Conservation (phyloP, 2,797 vertebrate species). For the Spondyliosoma cantharus region DNA sequence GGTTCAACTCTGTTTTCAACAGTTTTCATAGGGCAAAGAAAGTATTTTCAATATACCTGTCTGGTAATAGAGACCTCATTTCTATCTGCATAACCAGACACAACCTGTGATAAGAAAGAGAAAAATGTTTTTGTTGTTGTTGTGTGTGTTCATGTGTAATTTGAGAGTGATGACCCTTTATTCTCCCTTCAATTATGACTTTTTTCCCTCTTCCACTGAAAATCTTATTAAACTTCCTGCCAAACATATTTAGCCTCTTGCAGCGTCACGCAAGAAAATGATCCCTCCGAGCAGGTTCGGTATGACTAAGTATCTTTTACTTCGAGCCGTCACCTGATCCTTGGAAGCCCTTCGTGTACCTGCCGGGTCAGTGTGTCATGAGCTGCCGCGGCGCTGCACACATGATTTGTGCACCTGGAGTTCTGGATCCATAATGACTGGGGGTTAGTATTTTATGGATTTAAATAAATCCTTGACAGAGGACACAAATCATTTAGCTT, state of each 20-base stretch:
- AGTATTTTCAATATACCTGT: conserved; percentile 16
- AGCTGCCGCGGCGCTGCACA: conserved; percentile 17
- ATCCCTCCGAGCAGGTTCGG: conserved; percentile 45
- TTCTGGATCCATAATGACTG: conserved; percentile 33
- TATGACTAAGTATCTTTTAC: conserved; percentile 50
- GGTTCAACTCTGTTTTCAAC: neutral
- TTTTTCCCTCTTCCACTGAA: conserved; percentile 35
- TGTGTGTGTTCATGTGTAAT: conserved; percentile 32
- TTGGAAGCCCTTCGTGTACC: conserved; percentile 56
- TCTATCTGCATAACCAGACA: conserved; percentile 37
- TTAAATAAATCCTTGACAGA: conserved; percentile 59
- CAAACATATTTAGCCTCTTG: conserved; percentile 62
- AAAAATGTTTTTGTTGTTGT: conserved; percentile 17
- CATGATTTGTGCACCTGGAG: conserved; percentile 57
- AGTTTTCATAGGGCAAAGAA: conserved; percentile 10
- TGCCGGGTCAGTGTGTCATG: conserved; percentile 69
- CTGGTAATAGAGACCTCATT: conserved; percentile 3
- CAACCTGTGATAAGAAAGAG: conserved; percentile 16
- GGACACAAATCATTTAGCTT: conserved; percentile 45
- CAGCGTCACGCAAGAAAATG: conserved; percentile 36
- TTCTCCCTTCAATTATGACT: conserved; percentile 50
- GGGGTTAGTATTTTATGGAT: conserved; percentile 52
- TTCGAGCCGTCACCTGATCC: conserved; percentile 55
- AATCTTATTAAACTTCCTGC: conserved; percentile 66
- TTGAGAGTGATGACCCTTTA: conserved; percentile 58